A percentile compares a stretch with the other conserved stretches of the same genome.
Conservation (phyloP, 2,797 vertebrate species). For the Pelobates cultripes region DNA sequence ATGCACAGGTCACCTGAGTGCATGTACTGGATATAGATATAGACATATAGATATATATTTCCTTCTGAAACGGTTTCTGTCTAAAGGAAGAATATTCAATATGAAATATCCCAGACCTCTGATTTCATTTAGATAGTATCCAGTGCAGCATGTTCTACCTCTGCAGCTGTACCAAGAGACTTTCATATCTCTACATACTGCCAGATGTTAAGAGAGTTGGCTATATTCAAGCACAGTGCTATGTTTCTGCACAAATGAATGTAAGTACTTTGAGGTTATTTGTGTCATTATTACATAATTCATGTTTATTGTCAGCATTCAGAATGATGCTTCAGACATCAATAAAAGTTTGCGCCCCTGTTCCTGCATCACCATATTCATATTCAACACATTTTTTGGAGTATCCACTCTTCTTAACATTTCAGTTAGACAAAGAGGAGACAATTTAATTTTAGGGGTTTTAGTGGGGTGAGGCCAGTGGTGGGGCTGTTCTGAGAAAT, state of each 20-base stretch:
- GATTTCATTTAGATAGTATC: slow-evolving; percentile 19
- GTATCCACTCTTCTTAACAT: no score
- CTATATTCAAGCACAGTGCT: not conserved
- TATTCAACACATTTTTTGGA: no score
- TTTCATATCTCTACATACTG: slow-evolving; percentile 15
- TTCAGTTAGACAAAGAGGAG: no score
- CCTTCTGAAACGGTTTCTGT: no score
- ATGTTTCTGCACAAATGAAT: not conserved
- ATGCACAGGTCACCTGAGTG: no score
- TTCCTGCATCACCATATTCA: no score
- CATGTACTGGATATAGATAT: no score
- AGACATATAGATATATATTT: no score
- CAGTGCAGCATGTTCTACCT: slow-evolving; percentile 13
- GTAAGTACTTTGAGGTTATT: slow-evolving; percentile 20
- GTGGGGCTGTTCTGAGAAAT: no score
- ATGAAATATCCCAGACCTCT: slow-evolving; percentile 29
- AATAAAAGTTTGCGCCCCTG: no score
- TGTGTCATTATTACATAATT: slow-evolving; percentile 13
- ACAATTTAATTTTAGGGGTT: no score
- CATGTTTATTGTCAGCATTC: slow-evolving; percentile 13
- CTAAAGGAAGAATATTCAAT: not conserved
- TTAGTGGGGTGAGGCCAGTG: no score
- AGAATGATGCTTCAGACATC: not conserved
- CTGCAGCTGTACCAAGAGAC: slow-evolving; percentile 20
- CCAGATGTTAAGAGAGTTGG: slow-evolving; percentile 37